These are phyloP conservation scores for Mastacembelus armatus DNA, from an alignment of 2,797 vertebrate species.

Conservation along the genomic window DNA sequence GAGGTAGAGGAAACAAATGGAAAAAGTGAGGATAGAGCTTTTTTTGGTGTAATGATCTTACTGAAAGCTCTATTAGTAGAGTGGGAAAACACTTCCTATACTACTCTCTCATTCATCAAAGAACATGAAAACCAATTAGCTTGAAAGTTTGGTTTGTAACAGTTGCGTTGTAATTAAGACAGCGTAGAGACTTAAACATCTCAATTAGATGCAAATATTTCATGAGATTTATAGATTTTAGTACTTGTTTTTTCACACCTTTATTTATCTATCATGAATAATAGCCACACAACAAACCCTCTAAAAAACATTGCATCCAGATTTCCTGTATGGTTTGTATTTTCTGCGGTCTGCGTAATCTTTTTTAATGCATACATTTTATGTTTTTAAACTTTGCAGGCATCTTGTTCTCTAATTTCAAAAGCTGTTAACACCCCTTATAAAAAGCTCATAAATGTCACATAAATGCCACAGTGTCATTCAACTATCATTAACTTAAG, in stretches of 20 bases:
- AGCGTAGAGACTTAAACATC: conserved; percentile 44
- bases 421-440: background rate
- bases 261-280: conserved; percentile 23
- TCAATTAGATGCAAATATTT: conserved; percentile 33
- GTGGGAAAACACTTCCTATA: conserved; percentile 26
- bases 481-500: no score
- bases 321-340: conserved; percentile 10
- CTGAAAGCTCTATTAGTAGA: conserved; percentile 66
- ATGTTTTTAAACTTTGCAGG: background rate
- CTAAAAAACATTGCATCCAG: background rate
- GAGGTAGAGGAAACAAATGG: conserved; percentile 55
- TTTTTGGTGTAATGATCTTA: conserved; percentile 61
- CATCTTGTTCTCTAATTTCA: background rate
- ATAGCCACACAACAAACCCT: conserved; percentile 17
- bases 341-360: conserved; percentile 6
- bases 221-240: conserved; percentile 21
- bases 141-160: no score
- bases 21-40: conserved; percentile 51
- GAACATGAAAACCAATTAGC: conserved; percentile 50
- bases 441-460: no score
- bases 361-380: background rate
- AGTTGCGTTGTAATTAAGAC: conserved; percentile 32
- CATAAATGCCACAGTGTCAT: no score
- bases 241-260: conserved; percentile 27
- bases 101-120: conserved; percentile 43